A percentile compares a stretch with the other conserved stretches of the same genome.
Conservation (phyloP, 2,113 vertebrate species). For the Gopherus evgoodei region DNA sequence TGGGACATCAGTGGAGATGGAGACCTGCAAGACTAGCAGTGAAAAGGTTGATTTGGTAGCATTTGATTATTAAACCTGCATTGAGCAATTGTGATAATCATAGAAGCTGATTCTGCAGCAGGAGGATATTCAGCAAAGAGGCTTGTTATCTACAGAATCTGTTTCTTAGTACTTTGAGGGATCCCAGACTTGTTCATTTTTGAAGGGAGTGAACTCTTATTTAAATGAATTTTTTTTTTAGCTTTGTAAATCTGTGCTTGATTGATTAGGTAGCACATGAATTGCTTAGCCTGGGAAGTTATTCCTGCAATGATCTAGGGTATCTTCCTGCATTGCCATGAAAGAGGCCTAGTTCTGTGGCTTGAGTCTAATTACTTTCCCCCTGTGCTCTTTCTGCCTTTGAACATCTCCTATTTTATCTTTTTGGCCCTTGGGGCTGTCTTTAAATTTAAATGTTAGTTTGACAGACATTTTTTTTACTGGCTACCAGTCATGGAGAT, state of each 20-base stretch:
- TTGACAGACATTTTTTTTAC: slow-evolving; percentile 5
- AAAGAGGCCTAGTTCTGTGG: not conserved
- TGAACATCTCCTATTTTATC: slow-evolving; percentile 17
- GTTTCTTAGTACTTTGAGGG: slow-evolving; percentile 13
- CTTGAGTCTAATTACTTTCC: not conserved
- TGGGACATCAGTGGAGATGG: not conserved
- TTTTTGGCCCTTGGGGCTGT: not conserved
- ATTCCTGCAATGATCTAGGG: not conserved
- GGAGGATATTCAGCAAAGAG: not conserved
- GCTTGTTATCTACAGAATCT: slow-evolving; percentile 11
- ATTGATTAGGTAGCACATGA: slow-evolving; percentile 9
- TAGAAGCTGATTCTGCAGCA: not conserved
- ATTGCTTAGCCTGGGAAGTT: not conserved
- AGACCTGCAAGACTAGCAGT: not conserved
- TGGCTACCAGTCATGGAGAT: not conserved
- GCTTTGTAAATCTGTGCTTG: not conserved
- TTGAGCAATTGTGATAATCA: not conserved
- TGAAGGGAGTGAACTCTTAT: slow-evolving; percentile 24
- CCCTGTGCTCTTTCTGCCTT: not conserved
- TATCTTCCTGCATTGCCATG: not conserved
- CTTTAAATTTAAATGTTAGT: slow-evolving; percentile 24
- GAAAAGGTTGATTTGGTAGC: not conserved
- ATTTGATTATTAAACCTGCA: not conserved
- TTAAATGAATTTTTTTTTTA: slow-evolving; percentile 35
- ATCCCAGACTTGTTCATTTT: slow-evolving; percentile 37